These are phyloP conservation scores for Limosa lapponica DNA, from an alignment of 2,797 vertebrate genomes.

Conservation along the genomic window DNA sequence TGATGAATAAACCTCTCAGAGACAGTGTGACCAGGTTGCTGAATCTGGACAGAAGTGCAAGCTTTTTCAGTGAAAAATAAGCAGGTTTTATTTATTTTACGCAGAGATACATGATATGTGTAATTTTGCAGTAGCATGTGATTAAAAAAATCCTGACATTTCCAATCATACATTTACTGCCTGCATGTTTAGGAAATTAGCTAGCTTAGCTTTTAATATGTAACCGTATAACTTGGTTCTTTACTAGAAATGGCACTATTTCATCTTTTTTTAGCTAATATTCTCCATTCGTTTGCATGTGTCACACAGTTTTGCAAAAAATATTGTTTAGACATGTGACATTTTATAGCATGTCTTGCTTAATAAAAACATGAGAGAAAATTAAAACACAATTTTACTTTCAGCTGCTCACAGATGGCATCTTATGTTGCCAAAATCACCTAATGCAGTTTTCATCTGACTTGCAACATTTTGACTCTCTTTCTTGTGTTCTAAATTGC, in stretches of 20 bases:
- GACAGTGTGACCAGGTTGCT: background rate
- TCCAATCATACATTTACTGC: background rate
- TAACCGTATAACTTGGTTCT: background rate
- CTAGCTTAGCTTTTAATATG: background rate
- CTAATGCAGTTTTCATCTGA: background rate
- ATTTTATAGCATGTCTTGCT: background rate
- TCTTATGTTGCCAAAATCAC: constrained; percentile 5
- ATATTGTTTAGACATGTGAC: background rate
- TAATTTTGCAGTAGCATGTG: background rate
- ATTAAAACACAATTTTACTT: background rate
- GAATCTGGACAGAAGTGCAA: background rate
- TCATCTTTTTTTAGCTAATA: background rate
- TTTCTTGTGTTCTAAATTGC: background rate
- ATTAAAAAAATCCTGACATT: background rate
- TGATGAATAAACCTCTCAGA: constrained; percentile 15
- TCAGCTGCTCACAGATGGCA: background rate
- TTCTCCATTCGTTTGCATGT: background rate
- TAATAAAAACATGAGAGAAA: background rate
- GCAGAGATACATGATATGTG: background rate
- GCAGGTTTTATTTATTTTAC: background rate
- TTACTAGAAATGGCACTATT: background rate
- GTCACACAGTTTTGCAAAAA: background rate
- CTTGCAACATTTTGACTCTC: background rate
- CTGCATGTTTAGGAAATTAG: background rate
- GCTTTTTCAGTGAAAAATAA: background rate